Evolutionary conservation across 2,113 vertebrate genomes (phyloP).

Genomic region (Shinisaurus crocodilurus): DNA sequence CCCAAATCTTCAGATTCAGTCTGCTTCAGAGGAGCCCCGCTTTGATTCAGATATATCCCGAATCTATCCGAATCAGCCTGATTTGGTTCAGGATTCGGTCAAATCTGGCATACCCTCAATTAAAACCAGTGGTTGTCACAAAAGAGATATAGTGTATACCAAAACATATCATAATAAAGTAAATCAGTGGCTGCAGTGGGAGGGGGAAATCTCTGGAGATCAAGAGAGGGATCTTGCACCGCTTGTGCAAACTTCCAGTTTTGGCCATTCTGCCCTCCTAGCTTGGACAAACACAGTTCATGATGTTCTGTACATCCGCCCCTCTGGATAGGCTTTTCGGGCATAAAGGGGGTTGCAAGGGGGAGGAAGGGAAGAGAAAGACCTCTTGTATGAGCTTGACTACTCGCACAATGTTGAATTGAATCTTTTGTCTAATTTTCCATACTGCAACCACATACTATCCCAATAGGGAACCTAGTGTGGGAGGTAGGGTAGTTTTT

Average conservation of each 20-base stretch:
- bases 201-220: neutral
- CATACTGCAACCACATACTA: neutral
- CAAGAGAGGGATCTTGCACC: neutral
- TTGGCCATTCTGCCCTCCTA: neutral
- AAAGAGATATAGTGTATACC: neutral
- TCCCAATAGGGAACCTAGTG: too few species aligned
- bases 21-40: too few species aligned
- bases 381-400: neutral
- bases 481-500: too few species aligned
- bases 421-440: neutral
- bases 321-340: neutral
- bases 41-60: too few species aligned
- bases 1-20: too few species aligned
- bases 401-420: too few species aligned
- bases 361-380: neutral
- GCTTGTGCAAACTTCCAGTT: too few species aligned
- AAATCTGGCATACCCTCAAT: too few species aligned
- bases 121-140: neutral
- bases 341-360: neutral
- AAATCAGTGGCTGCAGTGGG: neutral
- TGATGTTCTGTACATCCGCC: neutral
- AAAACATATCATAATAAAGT: neutral
- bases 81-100: too few species aligned
- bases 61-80: too few species aligned
- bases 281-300: neutral